Conservation (phyloP, 1,140 invertebrate species). For the Apis laboriosa region DNA sequence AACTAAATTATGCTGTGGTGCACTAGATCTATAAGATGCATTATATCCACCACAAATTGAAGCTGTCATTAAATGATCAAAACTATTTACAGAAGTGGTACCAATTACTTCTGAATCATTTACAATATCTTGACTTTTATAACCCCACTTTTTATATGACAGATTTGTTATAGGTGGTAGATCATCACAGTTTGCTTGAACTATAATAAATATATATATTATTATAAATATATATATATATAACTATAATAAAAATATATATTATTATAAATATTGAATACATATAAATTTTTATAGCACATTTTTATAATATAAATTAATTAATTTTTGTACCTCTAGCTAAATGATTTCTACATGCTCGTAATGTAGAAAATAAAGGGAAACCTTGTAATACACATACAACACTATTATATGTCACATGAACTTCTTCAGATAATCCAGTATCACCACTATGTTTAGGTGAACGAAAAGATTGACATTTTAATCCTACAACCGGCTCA, state of each 20-base stretch:
- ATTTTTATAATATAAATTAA: background rate
- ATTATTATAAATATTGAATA: slow-evolving; percentile 28
- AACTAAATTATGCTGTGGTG: slow-evolving; percentile 89
- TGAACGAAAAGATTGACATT: slow-evolving; percentile 89
- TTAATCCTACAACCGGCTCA: slow-evolving; percentile 89
- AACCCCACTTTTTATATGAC: slow-evolving; percentile 91
- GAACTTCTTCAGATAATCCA: slow-evolving; percentile 89
- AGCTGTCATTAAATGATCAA: slow-evolving; percentile 92
- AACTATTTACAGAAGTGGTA: slow-evolving; percentile 87
- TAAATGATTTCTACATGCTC: slow-evolving; percentile 90
- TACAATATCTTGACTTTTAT: slow-evolving; percentile 88
- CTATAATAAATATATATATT: slow-evolving; percentile 77
- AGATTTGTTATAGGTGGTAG: slow-evolving; percentile 83
- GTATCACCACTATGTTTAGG: slow-evolving; percentile 82
- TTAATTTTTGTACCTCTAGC: slow-evolving; percentile 85
- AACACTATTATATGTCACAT: slow-evolving; percentile 88
- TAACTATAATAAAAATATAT: slow-evolving; percentile 79
- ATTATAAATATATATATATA: background rate
- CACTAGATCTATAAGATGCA: slow-evolving; percentile 86
- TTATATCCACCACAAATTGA: slow-evolving; percentile 90
- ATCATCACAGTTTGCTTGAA: slow-evolving; percentile 87
- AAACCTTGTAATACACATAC: slow-evolving; percentile 92
- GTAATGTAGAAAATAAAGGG: slow-evolving; percentile 90
- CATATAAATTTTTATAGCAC: background rate
- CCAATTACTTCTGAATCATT: slow-evolving; percentile 91